A percentile compares a stretch with the other conserved stretches of the same genome.
Evolutionary conservation across 2,888 invertebrate species (phyloP).

Genomic region (Acleris sparsana): DNA sequence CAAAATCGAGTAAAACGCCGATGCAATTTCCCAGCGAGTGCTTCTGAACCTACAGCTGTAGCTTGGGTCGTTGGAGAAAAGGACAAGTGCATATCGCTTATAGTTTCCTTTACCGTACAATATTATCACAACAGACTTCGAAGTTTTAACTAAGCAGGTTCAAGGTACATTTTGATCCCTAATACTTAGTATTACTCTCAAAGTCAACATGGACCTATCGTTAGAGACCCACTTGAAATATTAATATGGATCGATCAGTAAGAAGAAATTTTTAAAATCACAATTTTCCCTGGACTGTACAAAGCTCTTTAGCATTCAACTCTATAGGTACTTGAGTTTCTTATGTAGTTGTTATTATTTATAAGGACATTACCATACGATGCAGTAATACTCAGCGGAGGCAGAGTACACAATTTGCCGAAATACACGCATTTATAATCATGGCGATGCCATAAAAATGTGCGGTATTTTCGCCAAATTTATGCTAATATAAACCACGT

Average conservation of each 20-base stretch:
- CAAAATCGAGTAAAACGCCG: slow-evolving; percentile 43
- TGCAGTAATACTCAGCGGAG: neutral
- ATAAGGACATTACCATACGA: slow-evolving; percentile 18
- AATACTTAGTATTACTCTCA: no score
- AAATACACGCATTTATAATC: slow-evolving; percentile 34
- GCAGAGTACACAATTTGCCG: slow-evolving; percentile 24
- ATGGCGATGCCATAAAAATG: slow-evolving; percentile 26
- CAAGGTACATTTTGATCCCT: no score
- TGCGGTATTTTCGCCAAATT: slow-evolving; percentile 6
- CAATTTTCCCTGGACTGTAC: no score
- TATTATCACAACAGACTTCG: neutral
- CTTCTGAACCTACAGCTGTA: slow-evolving; percentile 22
- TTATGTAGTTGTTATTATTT: slow-evolving; percentile 6
- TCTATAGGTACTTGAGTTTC: neutral
- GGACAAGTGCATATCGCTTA: neutral
- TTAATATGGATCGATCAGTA: no score
- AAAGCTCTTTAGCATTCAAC: neutral
- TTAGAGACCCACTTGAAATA: no score
- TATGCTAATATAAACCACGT: slow-evolving; percentile 28
- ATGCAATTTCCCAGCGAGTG: slow-evolving; percentile 46
- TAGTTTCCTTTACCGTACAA: neutral
- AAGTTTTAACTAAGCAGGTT: neutral
- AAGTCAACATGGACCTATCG: no score
- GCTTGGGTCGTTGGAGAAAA: neutral
- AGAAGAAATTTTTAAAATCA: no score